Evolutionary conservation across 30 jellyfish, hydroid and myxozoan genomes (phyloP), one percentile per base, ranked within the genome.

Genomic region (Hydractinia symbiolongicarpus): DNA sequence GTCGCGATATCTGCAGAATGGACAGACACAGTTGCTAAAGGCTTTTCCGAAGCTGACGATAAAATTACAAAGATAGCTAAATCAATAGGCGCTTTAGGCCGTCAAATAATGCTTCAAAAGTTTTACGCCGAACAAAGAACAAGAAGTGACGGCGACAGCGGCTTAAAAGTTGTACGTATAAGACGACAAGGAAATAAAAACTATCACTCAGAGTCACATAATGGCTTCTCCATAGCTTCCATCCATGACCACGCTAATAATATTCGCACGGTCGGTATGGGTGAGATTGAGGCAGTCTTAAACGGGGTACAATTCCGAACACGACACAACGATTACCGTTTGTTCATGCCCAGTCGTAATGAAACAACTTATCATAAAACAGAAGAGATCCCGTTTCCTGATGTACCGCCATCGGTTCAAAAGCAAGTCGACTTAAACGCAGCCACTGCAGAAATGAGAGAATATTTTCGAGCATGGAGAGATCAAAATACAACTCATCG

Each of bases 241-340:
- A 72, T 82, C 2, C 90, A 82, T 53, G 87, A 72, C 14, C 90
- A 82, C 57, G 77, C 90, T 5, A 82, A 82, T 66, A 82, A 82
- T 61, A 73, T 72, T 54, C 77, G 90, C 9, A 82, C 90, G 4
- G 90, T 82, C 9, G 90, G 90, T 5, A 70, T 82, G 88, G 90
- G 90, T 7, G 88, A 82, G 60, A 81, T 90, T 61, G 95, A 72
- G 7, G 97, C 78, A 15, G 97, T 90, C 14, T 72, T 90, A 13
- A 90, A 90, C 56, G 97, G 97, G 15, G 94, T 90, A 53, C 95
- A 90, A 75, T 90, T 90, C 85, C 93, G 97, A 9, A 90, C 97
- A 54, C 83, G 97, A 8, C 97, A 90, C 73, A 90, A 90, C 74
- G 97, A 90, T 61, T 90, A 85, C 76, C 95, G 97, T 50, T 85